Percentiles rank a stretch among this genome's conserved stretches.
Evolutionary conservation across 2,797 vertebrate species (phyloP).

Genomic region (Neosalanx taihuensis): DNA sequence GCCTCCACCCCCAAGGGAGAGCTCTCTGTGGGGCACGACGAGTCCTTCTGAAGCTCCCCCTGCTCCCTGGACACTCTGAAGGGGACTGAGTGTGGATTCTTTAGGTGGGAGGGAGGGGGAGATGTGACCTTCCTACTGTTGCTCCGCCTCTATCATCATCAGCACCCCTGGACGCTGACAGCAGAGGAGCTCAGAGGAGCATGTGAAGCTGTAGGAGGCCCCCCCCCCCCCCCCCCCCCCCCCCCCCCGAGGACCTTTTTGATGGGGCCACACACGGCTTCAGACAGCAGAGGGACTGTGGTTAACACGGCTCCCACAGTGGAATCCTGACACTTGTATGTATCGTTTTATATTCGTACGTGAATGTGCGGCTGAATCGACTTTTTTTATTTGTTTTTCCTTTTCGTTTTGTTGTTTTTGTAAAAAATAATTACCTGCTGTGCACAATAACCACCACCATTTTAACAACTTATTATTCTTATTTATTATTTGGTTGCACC

Average conservation of each 20-base stretch:
- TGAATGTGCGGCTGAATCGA: conserved; percentile 96
- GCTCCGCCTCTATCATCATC: conserved; percentile 36
- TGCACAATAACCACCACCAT: conserved; percentile 94
- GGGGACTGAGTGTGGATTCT: conserved; percentile 58
- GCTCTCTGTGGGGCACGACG: conserved; percentile 90
- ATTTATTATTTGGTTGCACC: conserved; percentile 97
- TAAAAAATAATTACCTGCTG: conserved; percentile 86
- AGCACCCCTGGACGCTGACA: conserved; percentile 43
- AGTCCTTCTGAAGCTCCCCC: conserved; percentile 87
- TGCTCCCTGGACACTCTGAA: conserved; percentile 36
- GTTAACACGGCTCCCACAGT: conserved; percentile 43
- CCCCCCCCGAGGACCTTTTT: conserved; percentile 28
- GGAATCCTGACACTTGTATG: conserved; percentile 93
- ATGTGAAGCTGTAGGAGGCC: conserved; percentile 30
- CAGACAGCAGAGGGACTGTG: conserved; percentile 47
- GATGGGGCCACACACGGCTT: conserved; percentile 35
- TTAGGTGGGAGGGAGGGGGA: conserved; percentile 27
- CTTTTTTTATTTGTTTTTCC: conserved; percentile 65
- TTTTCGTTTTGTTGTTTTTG: conserved; percentile 50
- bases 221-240: conserved; percentile 17
- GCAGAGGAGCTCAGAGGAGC: conserved; percentile 21
- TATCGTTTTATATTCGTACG: conserved; percentile 99
- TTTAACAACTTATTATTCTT: conserved; percentile 84
- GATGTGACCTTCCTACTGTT: conserved; percentile 45
- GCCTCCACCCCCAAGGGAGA: conserved; percentile 97